phyloP scores from a whole-genome alignment of 2,113 vertebrate genomes.

The Tetrao urogallus region DNA sequence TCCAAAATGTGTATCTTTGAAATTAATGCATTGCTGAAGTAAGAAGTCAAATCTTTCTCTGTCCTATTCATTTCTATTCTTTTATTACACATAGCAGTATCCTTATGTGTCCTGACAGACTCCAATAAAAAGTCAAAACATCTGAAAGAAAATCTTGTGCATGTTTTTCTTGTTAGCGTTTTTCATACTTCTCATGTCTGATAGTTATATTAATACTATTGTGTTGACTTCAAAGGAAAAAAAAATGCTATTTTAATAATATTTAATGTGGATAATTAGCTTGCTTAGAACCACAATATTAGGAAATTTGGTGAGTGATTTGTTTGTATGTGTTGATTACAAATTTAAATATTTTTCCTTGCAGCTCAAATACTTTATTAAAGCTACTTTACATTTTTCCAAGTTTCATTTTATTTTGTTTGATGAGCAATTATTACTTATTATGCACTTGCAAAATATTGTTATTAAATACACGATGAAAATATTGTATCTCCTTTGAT shows the following conservation, averaged over 20 bases:
- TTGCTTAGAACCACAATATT: conserved; percentile 24
- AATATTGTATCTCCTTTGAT: conserved; percentile 37
- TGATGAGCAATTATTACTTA: conserved; percentile 28
- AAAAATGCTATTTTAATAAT: conserved; percentile 34
- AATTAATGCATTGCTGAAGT: background rate
- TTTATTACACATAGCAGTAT: background rate
- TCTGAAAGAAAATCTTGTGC: background rate
- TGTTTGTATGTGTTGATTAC: background rate
- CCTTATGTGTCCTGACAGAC: background rate
- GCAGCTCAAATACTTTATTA: background rate
- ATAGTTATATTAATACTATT: conserved; percentile 30
- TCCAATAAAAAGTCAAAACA: background rate
- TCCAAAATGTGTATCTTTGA: background rate
- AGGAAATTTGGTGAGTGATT: conserved; percentile 25
- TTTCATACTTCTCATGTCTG: conserved; percentile 9
- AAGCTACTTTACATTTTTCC: background rate
- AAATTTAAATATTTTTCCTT: conserved; percentile 24
- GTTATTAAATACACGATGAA: conserved; percentile 13
- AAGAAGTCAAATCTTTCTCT: background rate
- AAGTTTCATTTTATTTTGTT: conserved; percentile 39
- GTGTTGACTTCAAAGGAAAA: conserved; percentile 45
- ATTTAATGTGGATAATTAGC: conserved; percentile 38
- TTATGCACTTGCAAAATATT: conserved; percentile 29
- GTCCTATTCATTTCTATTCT: background rate
- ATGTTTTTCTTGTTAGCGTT: background rate